Evolutionary conservation across 2,888 invertebrate species (phyloP).

Genomic region (Macrostomum cliftonense): DNA sequence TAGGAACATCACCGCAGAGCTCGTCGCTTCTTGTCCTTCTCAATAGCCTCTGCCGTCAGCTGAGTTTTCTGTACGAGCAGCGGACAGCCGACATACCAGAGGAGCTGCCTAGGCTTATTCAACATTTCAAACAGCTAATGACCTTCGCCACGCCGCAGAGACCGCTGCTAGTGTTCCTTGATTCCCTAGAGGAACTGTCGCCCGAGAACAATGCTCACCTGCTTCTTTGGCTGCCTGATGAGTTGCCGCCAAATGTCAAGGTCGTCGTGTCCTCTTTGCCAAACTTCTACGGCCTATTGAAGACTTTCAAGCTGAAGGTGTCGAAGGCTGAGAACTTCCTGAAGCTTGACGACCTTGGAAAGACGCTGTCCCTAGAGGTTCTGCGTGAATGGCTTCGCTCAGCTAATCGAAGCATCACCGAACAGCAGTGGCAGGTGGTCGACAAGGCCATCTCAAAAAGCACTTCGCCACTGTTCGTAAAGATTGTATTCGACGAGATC

Average conservation of each 20-base stretch:
- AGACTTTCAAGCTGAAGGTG: conserved; percentile 21
- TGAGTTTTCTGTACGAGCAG: conserved; percentile 42
- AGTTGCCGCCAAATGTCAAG: conserved; percentile 70
- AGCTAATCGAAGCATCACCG: conserved; percentile 57
- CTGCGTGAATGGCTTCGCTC: conserved; percentile 71
- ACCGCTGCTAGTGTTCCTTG: conserved; percentile 71
- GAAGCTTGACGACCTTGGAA: conserved; percentile 48
- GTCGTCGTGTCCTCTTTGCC: conserved; percentile 54
- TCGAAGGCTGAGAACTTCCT: conserved; percentile 10
- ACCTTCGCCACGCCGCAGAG: conserved; percentile 42
- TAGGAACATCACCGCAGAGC: conserved; percentile 90
- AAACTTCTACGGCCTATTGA: conserved; percentile 17
- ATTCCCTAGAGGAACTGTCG: conserved; percentile 87
- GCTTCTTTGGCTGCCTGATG: conserved; percentile 80
- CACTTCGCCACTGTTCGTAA: conserved; percentile 84
- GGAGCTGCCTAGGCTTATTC: conserved; percentile 79
- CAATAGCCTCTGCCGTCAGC: conserved; percentile 83
- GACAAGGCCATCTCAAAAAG: conserved; percentile 78
- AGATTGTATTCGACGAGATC: conserved; percentile 87
- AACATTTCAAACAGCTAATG: conserved; percentile 78
- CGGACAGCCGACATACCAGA: conserved; percentile 66
- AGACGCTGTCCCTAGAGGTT: conserved; percentile 78
- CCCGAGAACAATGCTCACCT: conserved; percentile 81
- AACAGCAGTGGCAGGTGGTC: conserved; percentile 81
- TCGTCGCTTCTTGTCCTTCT: conserved; percentile 71